Base-by-base conservation (phyloP, 1,140 invertebrate species). In the Drosophila triauraria region DNA sequence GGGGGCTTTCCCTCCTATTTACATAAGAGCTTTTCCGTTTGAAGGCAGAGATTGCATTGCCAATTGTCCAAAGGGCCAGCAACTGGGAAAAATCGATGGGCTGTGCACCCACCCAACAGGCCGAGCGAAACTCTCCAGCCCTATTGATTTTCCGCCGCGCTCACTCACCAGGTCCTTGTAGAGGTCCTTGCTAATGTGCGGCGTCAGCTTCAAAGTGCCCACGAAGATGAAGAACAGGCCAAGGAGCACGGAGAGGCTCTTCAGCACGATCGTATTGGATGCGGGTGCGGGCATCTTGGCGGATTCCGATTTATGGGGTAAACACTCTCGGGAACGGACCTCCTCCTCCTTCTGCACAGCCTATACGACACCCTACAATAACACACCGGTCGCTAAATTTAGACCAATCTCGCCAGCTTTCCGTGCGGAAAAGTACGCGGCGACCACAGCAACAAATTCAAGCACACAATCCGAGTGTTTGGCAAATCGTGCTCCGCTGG, bases 201-300 rank as follows among this genome's bases (percentile, higher is more conserved):
- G 97, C 65, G 98, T 97, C 56, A 99, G 93, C 94, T 99, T 99
- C 84, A 99, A 96, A 23, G 96, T 96, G 50, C 98, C 98, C 67
- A 99, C 97, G 93, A 99, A 98, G 82, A 99, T 95, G 93, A 99
- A 99, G 94, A 99, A 99, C 75, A 99, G 94, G 57, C 98, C 98
- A 79, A 99, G 94, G 35, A 99, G 95, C 70, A 99, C 93, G 12
- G 98, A 98, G 62, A 99, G 94, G 93, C 97, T 97, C 93, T 96
- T 97, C 59, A 99, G 93, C 62, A 98, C 98, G 71, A 98, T 96
- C 48, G 97, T 92, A 57, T 91, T 92, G 40, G 91, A 92, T 68
- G 91, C 82, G 32, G 62, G 62, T n/a, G 53, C 35, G 71, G 91
- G 88, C 91, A 92, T 92, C 83, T 79, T 85, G 51, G 44, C 38